A percentile compares a stretch with the other conserved stretches of the same genome.
phyloP scores from a whole-genome alignment of 2,113 vertebrate species.

The Camarhynchus parvulus region DNA sequence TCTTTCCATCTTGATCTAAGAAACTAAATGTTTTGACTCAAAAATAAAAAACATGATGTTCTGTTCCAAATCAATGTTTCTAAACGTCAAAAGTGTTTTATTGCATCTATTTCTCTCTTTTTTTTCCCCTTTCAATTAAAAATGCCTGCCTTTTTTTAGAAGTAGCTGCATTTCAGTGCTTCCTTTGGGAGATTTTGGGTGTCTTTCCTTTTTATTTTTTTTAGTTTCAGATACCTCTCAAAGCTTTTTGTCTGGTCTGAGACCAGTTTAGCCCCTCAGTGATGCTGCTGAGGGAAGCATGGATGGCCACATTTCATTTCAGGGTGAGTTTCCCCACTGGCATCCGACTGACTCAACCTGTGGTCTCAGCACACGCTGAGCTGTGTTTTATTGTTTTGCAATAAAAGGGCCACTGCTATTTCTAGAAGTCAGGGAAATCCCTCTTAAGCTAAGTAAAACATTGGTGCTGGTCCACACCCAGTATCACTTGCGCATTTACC shows the following conservation, averaged over 20 bases:
- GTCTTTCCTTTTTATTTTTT: background rate
- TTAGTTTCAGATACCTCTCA: background rate
- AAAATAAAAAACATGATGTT: background rate
- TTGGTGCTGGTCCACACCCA: background rate
- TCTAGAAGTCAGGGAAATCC: constrained; percentile 58
- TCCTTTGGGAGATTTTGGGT: background rate
- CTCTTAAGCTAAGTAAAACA: constrained; percentile 56
- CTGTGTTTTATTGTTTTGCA: constrained; percentile 60
- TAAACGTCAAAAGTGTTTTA: background rate
- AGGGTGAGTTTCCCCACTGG: background rate
- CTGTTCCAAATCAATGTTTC: background rate
- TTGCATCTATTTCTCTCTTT: background rate
- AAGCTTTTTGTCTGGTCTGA: background rate
- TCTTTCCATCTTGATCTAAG: background rate
- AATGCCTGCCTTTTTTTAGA: background rate
- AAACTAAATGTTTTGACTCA: background rate
- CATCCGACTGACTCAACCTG: background rate
- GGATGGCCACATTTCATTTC: background rate
- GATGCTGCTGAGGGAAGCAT: background rate
- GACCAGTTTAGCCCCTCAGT: accelerated
- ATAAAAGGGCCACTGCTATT: constrained; percentile 59
- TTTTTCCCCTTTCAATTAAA: background rate
- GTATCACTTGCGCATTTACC: background rate
- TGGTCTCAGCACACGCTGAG: background rate
- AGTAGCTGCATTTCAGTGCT: background rate